A percentile compares a stretch with the other conserved stretches of the same genome.
These are phyloP conservation scores for Poeciliopsis retropinna DNA, from an alignment of 2,113 vertebrate species.

Conservation along the genomic window DNA sequence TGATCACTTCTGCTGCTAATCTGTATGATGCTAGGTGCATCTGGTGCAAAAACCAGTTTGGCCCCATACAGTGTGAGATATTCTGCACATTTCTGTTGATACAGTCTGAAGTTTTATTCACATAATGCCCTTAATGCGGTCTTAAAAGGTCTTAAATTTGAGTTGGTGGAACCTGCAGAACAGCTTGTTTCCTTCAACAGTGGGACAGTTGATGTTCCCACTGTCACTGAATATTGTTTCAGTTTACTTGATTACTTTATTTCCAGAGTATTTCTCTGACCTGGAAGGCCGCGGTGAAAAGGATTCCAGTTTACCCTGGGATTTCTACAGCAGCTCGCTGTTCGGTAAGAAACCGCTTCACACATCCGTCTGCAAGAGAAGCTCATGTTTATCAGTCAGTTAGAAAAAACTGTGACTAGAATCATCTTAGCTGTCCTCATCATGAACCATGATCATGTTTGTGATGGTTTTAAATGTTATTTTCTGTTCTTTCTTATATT, in stretches of 20 bases:
- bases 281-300: constrained; percentile 89
- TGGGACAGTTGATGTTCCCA: too few relatives aligned
- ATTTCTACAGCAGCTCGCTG: constrained; percentile 95
- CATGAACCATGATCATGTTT: constrained; percentile 3
- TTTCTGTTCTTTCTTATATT: not conserved
- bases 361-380: not conserved
- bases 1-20: too few relatives aligned
- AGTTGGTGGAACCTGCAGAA: not conserved
- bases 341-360: constrained; percentile 85
- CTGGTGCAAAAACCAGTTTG: too few relatives aligned
- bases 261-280: constrained; percentile 91
- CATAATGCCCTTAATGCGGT: too few relatives aligned
- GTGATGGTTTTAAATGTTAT: constrained; percentile 2
- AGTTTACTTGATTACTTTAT: not conserved
- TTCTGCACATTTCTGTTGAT: too few relatives aligned
- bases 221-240: not conserved
- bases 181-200: too few relatives aligned
- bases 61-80: too few relatives aligned
- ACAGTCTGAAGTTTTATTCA: too few relatives aligned
- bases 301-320: constrained; percentile 90
- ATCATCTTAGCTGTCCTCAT: not conserved
- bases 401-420: not conserved
- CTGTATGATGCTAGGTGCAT: too few relatives aligned
- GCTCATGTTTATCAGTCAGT: not conserved
- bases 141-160: too few relatives aligned